Conservation (phyloP, 2,113 vertebrate species). For the Bungarus multicinctus region DNA sequence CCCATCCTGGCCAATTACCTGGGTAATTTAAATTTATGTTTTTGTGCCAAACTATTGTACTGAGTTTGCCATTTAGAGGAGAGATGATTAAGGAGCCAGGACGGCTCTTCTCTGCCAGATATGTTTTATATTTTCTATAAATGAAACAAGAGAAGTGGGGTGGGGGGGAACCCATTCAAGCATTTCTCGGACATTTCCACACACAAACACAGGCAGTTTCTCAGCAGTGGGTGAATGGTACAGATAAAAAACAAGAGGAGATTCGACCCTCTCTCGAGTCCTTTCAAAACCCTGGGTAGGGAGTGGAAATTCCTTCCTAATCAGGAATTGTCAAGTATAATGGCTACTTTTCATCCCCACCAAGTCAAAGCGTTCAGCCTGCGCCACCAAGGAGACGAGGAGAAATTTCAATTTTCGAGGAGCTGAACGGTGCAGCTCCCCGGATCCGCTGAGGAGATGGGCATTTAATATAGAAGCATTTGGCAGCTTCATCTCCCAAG, state of each 20-base stretch:
- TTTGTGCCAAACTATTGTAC: conserved; percentile 53
- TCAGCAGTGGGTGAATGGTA: conserved; percentile 45
- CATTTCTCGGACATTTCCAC: conserved; percentile 59
- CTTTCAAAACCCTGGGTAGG: conserved; percentile 49
- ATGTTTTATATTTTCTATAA: conserved; percentile 50
- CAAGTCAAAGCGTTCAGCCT: conserved; percentile 39
- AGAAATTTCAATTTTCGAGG: conserved; percentile 64
- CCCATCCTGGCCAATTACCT: conserved; percentile 33
- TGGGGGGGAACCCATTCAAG: conserved; percentile 25
- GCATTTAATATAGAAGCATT: conserved; percentile 53
- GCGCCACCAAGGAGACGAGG: conserved; percentile 57
- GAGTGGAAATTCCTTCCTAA: conserved; percentile 56
- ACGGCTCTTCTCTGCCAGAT: conserved; percentile 47
- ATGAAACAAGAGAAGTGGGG: conserved; percentile 41
- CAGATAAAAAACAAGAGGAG: conserved; percentile 29
- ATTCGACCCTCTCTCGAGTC: conserved; percentile 27
- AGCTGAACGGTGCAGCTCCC: conserved; percentile 61
- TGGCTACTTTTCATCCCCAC: conserved; percentile 49
- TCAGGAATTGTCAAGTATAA: conserved; percentile 53
- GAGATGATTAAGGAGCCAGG: conserved; percentile 57
- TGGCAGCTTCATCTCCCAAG: conserved; percentile 48
- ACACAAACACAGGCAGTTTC: conserved; percentile 20
- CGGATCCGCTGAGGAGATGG: conserved; percentile 29
- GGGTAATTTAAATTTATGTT: conserved; percentile 55
- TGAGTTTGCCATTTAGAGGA: conserved; percentile 38